These are phyloP conservation scores for Cottus gobio DNA, from an alignment of 2,113 vertebrate species.

Conservation along the genomic window DNA sequence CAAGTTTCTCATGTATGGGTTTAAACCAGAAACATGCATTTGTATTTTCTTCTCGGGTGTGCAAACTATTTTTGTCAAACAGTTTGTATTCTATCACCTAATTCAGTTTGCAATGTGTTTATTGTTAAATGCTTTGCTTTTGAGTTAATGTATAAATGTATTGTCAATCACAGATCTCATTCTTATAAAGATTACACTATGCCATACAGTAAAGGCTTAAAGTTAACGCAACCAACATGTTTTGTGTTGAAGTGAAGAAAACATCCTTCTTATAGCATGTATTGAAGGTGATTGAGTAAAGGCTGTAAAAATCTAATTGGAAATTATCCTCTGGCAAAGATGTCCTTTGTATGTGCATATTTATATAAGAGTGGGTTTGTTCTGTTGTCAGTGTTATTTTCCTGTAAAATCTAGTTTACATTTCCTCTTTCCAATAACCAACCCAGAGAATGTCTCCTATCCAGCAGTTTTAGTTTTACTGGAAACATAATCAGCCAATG, in stretches of 20 bases:
- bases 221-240: background rate
- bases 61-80: constrained; percentile 5
- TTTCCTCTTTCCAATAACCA: background rate
- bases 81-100: constrained; percentile 16
- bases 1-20: background rate
- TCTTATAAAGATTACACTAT: constrained; percentile 27
- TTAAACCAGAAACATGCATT: constrained; percentile 15
- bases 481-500: constrained; percentile 26
- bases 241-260: constrained; percentile 1
- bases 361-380: background rate
- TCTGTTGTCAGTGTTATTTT: background rate
- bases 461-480: background rate
- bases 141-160: constrained; percentile 44
- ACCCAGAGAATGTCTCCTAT: background rate
- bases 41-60: constrained; percentile 10
- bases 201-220: constrained; percentile 20
- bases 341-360: background rate
- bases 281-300: background rate
- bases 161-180: constrained; percentile 23
- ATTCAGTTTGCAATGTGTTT: constrained; percentile 15
- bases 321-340: background rate
- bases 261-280: background rate
- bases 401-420: background rate
- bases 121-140: constrained; percentile 34
- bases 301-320: background rate